Conservation (phyloP, 2,113 vertebrate species). For the Pongo abelii region DNA sequence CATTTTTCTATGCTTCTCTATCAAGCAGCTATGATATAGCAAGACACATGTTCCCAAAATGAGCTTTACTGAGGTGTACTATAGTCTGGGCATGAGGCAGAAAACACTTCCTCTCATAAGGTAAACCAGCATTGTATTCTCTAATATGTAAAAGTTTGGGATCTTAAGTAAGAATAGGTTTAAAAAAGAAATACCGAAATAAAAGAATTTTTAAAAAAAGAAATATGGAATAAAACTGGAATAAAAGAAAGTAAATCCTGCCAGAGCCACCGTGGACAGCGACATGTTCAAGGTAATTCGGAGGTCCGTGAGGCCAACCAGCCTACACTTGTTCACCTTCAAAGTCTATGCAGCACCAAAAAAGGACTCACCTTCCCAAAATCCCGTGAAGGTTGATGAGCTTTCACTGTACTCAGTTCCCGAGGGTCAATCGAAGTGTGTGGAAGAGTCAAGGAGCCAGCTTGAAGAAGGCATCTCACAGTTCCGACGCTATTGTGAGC, state of each 20-base stretch:
- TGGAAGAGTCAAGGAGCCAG: constrained; percentile 83
- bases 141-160: background rate
- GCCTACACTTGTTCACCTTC: constrained; percentile 83
- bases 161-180: background rate
- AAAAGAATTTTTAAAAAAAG: no score
- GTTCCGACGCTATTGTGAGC: constrained; percentile 86
- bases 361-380: constrained; percentile 82
- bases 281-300: constrained; percentile 84
- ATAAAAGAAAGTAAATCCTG: no score
- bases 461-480: constrained; percentile 88
- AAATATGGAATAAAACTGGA: no score
- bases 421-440: constrained; percentile 10
- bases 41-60: background rate
- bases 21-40: background rate
- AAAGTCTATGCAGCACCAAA: constrained; percentile 87
- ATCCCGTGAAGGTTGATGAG: constrained; percentile 87
- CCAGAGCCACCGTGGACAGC: accelerated
- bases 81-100: background rate
- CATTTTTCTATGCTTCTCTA: background rate
- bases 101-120: background rate
- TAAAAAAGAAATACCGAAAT: background rate
- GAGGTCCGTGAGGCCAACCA: constrained; percentile 82
- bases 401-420: background rate
- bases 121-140: background rate
- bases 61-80: background rate